These are phyloP conservation scores for Bombus superbus DNA, from an alignment of 1,140 invertebrate genomes.

Conservation along the genomic window DNA sequence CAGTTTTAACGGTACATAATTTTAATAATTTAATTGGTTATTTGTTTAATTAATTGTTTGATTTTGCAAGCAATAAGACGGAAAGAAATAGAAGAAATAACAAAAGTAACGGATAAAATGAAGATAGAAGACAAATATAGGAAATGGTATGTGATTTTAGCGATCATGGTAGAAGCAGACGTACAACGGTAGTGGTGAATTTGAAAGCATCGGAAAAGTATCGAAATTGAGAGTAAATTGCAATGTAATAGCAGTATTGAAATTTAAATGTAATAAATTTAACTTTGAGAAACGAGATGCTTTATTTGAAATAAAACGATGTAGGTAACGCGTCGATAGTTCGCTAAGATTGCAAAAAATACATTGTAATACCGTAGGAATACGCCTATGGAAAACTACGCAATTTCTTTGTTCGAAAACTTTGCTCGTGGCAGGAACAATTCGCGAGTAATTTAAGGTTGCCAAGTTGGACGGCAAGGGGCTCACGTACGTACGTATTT, in stretches of 20 bases:
- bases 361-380: background rate
- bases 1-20: background rate
- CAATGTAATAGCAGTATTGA: too few relatives aligned
- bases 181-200: too few relatives aligned
- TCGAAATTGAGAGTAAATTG: too few relatives aligned
- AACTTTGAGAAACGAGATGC: background rate
- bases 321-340: background rate
- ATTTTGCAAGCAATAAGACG: background rate
- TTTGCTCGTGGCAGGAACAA: background rate
- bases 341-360: too few relatives aligned
- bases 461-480: constrained; percentile 6
- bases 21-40: background rate
- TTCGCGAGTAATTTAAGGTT: constrained; percentile 27
- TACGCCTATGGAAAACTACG: background rate
- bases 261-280: too few relatives aligned
- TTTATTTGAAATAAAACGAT: background rate
- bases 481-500: background rate
- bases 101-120: background rate
- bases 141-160: too few relatives aligned
- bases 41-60: too few relatives aligned
- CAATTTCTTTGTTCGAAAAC: background rate
- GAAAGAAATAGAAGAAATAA: background rate
- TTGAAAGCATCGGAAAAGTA: too few relatives aligned
- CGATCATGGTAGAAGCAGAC: too few relatives aligned
- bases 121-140: too few relatives aligned